phyloP scores from a whole-genome alignment of 2,113 vertebrate genomes.

The Scartelaos histophorus region DNA sequence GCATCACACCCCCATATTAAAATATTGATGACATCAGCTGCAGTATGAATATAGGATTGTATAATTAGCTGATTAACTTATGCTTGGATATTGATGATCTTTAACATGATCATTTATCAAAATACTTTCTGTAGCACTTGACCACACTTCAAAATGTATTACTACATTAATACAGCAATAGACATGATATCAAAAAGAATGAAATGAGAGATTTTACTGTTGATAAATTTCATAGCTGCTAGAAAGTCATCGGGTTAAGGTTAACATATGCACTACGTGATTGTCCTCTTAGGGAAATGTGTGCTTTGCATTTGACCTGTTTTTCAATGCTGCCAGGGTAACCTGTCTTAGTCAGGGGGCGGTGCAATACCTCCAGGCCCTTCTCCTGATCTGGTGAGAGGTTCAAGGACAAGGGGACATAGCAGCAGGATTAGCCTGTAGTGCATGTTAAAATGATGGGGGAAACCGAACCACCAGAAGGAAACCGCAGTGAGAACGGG shows the following conservation, averaged over 20 bases:
- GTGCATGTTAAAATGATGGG: not conserved
- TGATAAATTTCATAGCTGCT: not conserved
- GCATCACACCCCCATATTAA: too few relatives aligned
- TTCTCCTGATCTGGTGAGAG: not conserved
- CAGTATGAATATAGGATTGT: too few relatives aligned
- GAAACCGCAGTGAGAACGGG: not conserved
- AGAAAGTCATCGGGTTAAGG: not conserved
- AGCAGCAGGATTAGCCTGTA: not conserved
- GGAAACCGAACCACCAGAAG: not conserved
- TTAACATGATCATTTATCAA: too few relatives aligned
- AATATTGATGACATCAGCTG: too few relatives aligned
- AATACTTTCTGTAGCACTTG: too few relatives aligned
- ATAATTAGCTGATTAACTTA: too few relatives aligned
- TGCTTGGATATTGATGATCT: too few relatives aligned
- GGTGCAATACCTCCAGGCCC: not conserved
- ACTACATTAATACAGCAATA: not conserved
- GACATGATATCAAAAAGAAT: not conserved
- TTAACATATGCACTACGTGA: not conserved
- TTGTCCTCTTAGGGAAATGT: not conserved
- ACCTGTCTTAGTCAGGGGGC: not conserved
- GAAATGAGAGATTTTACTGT: not conserved
- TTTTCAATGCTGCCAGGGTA: not conserved
- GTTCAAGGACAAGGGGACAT: not conserved
- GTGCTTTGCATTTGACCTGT: constrained; percentile 2
- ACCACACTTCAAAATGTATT: too few relatives aligned